These are phyloP conservation scores for Drosophila hawaiiensis DNA, from an alignment of 2,888 invertebrate species.

Conservation along the genomic window DNA sequence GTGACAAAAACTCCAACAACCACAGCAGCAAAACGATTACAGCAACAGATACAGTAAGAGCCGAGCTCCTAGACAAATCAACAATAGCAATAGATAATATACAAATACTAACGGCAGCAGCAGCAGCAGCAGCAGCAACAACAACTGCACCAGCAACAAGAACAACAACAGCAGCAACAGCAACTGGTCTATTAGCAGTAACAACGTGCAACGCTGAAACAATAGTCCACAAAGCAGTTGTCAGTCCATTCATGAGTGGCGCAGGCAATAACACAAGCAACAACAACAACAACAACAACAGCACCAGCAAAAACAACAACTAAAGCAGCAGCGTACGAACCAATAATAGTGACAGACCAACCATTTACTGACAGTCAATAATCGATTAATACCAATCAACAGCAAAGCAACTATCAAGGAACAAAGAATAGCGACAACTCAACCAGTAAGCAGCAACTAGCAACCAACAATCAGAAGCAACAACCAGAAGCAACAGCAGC, in stretches of 20 bases:
- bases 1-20: conserved; percentile 1
- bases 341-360: background rate
- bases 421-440: background rate
- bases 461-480: background rate
- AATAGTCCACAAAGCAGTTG: conserved; percentile 44
- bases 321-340: background rate
- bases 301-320: conserved; percentile 6
- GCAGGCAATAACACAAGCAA: background rate
- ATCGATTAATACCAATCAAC: background rate
- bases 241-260: conserved; percentile 16
- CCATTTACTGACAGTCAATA: background rate
- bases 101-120: conserved; percentile 7
- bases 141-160: conserved; percentile 10
- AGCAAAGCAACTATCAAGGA: background rate
- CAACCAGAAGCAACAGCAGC: background rate
- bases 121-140: conserved; percentile 18
- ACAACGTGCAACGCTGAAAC: conserved; percentile 26
- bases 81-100: conserved; percentile 13
- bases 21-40: conserved; percentile 9
- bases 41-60: conserved; percentile 17
- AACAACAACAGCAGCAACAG: background rate
- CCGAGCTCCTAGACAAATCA: conserved; percentile 5
- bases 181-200: conserved; percentile 11
- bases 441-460: background rate
- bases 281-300: conserved; percentile 8